A percentile compares a stretch with the other conserved stretches of the same genome.
phyloP scores from a whole-genome alignment of 2,797 vertebrate species.

The Schizopygopsis pylzovi region DNA sequence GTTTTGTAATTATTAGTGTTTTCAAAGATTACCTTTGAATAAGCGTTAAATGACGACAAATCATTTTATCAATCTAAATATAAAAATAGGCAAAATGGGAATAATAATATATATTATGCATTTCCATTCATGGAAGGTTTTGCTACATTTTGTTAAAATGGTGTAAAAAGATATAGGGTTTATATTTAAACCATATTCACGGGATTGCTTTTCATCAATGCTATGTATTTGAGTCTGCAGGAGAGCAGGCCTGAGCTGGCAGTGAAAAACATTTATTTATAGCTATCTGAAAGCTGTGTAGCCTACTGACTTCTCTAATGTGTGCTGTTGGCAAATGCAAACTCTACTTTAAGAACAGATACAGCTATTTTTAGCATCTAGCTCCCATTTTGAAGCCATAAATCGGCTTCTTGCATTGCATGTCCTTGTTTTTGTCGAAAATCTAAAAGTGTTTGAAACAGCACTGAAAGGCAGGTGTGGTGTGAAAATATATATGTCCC shows the following conservation, averaged over 20 bases:
- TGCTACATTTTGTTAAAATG: slow-evolving; percentile 62
- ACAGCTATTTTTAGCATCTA: slow-evolving; percentile 70
- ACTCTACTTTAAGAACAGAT: slow-evolving; percentile 65
- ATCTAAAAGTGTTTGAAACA: slow-evolving; percentile 54
- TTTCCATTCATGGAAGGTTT: slow-evolving; percentile 62
- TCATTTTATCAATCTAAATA: neutral
- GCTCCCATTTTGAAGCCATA: slow-evolving; percentile 69
- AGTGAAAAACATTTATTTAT: slow-evolving; percentile 80
- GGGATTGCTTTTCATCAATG: slow-evolving; percentile 75
- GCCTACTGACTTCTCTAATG: slow-evolving; percentile 71
- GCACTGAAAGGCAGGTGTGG: slow-evolving; percentile 64
- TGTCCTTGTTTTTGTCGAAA: slow-evolving; percentile 63
- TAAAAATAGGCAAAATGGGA: neutral
- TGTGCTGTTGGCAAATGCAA: slow-evolving; percentile 69
- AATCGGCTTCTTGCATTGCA: slow-evolving; percentile 50
- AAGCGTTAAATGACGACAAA: neutral
- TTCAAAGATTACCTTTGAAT: neutral
- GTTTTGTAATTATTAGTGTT: neutral
- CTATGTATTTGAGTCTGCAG: slow-evolving; percentile 69
- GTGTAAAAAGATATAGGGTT: slow-evolving; percentile 56
- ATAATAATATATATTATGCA: neutral
- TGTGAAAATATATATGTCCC: slow-evolving; percentile 44
- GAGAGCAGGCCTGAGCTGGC: slow-evolving; percentile 54
- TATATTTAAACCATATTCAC: slow-evolving; percentile 69
- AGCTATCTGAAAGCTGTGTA: slow-evolving; percentile 73